Percentiles rank a stretch among this genome's conserved stretches.
phyloP scores from a whole-genome alignment of 2,888 invertebrate species.

The Xanthia icteritia region DNA sequence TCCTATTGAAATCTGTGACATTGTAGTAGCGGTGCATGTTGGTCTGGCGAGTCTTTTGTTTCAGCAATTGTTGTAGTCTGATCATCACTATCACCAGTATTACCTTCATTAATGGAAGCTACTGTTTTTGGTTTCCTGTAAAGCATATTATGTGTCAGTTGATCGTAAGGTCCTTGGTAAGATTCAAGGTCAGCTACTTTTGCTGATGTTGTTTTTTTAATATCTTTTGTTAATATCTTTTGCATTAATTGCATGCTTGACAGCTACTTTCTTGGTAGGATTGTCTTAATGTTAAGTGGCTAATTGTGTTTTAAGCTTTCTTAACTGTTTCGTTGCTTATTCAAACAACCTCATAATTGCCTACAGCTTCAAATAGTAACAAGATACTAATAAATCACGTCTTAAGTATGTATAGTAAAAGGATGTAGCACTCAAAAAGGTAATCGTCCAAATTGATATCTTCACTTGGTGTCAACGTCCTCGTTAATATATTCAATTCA shows the following conservation, averaged over 20 bases:
- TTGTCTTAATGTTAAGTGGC: background rate
- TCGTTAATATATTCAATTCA: conserved; percentile 36
- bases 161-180: conserved; percentile 21
- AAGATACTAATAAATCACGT: conserved; percentile 18
- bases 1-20: conserved; percentile 56
- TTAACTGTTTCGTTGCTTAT: background rate
- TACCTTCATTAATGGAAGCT: conserved; percentile 34
- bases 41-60: conserved; percentile 53
- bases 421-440: conserved; percentile 38
- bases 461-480: conserved; percentile 41
- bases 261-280: background rate
- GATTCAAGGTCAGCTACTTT: conserved; percentile 26
- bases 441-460: conserved; percentile 33
- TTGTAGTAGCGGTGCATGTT: conserved; percentile 46
- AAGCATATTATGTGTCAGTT: background rate
- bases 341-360: background rate
- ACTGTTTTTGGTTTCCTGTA: conserved; percentile 24
- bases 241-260: conserved; percentile 4
- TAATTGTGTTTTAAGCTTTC: background rate
- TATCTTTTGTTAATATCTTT: conserved; percentile 15
- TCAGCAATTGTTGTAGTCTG: conserved; percentile 37
- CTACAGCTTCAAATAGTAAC: background rate
- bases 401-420: conserved; percentile 2
- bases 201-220: conserved; percentile 17
- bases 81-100: conserved; percentile 8